These are phyloP conservation scores for Lucinisca nassula DNA, from an alignment of 2,888 invertebrate genomes.

Conservation along the genomic window DNA sequence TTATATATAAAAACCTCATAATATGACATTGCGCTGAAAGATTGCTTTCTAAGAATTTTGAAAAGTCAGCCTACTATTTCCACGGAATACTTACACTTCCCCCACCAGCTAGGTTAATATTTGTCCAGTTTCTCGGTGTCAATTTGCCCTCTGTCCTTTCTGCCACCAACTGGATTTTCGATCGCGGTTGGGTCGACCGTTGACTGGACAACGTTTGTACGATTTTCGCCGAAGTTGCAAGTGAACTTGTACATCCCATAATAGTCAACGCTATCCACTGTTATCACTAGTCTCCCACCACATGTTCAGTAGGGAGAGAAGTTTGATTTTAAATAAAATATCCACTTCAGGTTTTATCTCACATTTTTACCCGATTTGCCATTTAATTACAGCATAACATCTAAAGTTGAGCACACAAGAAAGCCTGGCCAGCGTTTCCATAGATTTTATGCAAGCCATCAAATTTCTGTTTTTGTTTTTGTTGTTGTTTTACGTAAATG, in stretches of 20 bases:
- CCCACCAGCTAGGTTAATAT: constrained; percentile 65
- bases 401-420: background rate
- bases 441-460: background rate
- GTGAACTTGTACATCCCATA: constrained; percentile 58
- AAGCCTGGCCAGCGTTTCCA: background rate
- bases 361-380: background rate
- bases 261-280: background rate
- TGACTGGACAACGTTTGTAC: constrained; percentile 26
- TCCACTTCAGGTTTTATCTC: no score
- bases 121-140: constrained; percentile 76
- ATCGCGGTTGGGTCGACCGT: background rate
- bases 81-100: constrained; percentile 67
- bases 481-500: background rate
- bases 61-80: no score
- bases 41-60: no score
- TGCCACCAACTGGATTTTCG: background rate
- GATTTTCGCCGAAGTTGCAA: constrained; percentile 24
- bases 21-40: no score
- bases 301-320: background rate
- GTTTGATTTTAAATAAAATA: no score
- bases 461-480: background rate
- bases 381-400: background rate
- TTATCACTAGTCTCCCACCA: background rate
- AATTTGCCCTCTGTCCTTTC: constrained; percentile 1
- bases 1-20: no score